A percentile compares a stretch with the other conserved stretches of the same genome.
These are phyloP conservation scores for Himalopsyche kuldschensis DNA, from an alignment of 2,888 invertebrate species.

Conservation along the genomic window DNA sequence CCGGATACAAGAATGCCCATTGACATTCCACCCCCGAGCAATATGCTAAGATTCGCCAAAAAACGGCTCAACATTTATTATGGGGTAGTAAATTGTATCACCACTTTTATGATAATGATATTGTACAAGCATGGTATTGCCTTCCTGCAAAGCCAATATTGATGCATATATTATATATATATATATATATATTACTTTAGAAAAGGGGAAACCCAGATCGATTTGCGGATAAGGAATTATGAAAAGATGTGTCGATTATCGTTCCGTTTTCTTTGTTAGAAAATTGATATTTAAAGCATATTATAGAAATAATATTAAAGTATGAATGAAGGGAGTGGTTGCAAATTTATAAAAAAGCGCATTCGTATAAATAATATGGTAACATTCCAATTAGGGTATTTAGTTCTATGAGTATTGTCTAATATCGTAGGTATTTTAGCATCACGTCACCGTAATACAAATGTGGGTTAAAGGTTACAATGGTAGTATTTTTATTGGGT, in stretches of 20 bases:
- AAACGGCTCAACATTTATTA: conserved; percentile 3
- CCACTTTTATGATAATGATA: conserved; percentile 21
- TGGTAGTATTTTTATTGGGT: too few species aligned
- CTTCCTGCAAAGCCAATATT: conserved; percentile 7
- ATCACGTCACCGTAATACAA: too few species aligned
- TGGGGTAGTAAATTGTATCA: conserved; percentile 30
- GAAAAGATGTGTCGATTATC: neutral
- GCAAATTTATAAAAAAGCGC: too few species aligned
- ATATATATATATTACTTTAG: conserved; percentile 14
- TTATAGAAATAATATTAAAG: neutral
- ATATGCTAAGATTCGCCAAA: neutral
- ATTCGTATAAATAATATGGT: too few species aligned
- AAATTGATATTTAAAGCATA: neutral
- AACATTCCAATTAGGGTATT: too few species aligned
- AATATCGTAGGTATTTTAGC: too few species aligned
- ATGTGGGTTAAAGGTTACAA: too few species aligned
- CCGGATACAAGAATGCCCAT: conserved; percentile 10
- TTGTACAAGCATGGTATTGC: conserved; percentile 1
- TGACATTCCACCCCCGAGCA: conserved; percentile 11
- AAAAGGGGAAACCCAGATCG: conserved; percentile 4
- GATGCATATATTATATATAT: conserved; percentile 31
- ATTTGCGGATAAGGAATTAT: conserved; percentile 9
- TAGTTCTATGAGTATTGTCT: too few species aligned
- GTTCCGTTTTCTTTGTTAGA: neutral
- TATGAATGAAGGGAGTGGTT: neutral